Conservation (phyloP, 2,888 invertebrate species). For the Microctonus aethiopoides region DNA sequence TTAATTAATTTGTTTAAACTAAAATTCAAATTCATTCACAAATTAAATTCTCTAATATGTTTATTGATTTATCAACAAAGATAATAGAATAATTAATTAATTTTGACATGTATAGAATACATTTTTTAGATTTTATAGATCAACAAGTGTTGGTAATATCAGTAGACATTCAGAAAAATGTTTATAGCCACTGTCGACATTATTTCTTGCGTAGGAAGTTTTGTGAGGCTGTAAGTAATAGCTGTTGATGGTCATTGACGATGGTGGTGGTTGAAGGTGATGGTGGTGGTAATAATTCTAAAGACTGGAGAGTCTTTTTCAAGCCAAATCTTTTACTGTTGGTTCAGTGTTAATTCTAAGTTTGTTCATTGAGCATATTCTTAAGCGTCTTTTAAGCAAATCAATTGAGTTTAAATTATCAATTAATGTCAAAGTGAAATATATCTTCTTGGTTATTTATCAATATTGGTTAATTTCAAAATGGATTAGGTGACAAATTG, state of each 20-base stretch:
- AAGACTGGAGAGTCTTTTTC: conserved; percentile 16
- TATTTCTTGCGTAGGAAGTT: conserved; percentile 48
- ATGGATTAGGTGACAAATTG: not conserved
- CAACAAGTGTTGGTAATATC: too few species aligned
- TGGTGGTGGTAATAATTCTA: conserved; percentile 43
- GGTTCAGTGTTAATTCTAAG: conserved; percentile 57
- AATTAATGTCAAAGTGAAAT: too few species aligned
- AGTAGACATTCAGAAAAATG: not conserved
- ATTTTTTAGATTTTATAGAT: too few species aligned
- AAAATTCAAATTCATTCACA: not conserved
- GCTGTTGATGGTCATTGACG: conserved; percentile 34
- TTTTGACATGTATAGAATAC: not conserved
- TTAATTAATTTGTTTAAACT: conserved; percentile 16
- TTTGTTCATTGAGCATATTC: conserved; percentile 48
- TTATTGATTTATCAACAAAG: too few species aligned
- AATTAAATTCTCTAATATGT: too few species aligned
- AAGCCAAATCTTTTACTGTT: not conserved
- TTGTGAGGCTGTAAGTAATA: conserved; percentile 39
- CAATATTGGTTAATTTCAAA: not conserved
- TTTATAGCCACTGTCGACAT: conserved; percentile 3
- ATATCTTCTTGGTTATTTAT: too few species aligned
- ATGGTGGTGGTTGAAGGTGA: conserved; percentile 21
- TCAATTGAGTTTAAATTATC: not conserved
- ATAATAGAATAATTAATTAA: not conserved
- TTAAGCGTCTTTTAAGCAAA: conserved; percentile 17